Evolutionary conservation across 2,888 invertebrate genomes (phyloP), one percentile per base, ranked within the genome.

Genomic region (Congeria kusceri): DNA sequence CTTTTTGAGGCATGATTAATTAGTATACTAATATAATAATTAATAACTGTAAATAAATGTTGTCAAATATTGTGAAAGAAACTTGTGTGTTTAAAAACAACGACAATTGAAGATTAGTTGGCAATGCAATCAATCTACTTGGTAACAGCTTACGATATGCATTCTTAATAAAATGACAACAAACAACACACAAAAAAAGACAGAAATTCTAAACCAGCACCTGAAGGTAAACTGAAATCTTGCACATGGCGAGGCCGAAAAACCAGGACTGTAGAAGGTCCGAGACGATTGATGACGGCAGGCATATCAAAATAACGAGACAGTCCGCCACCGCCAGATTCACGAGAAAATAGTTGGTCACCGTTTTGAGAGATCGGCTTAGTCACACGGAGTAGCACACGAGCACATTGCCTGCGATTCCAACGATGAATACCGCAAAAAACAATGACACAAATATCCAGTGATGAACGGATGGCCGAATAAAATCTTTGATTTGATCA

Each of bases 241-340:
- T 97, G 95, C 98, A 98, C 95, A 97, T 95, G 0, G 95, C 95
- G 0, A 95, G 95, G 0, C 98, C 98, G 86, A 98, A 95, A 94
- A 98, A 98, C 97, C 98, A 98, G 0, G 98, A 98, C 92, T 97
- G 96, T 0, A 97, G 97, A 57, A 98, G 96, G 92, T 98, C 98
- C 96, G 97, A 98, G 15, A 97, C 94, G 49, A 97, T 96, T 0
- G 97, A 96, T 0, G 97, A 96, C 0, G 98, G 98, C 86, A 98
- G 94, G 92, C 98, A 98, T 86, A 98, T 95, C 67, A 98, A 93
- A 56, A 98, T 96, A 82, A 98, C 98, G 94, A 98, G 95, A 90
- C 98, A 96, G 93, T 98, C 98, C 32, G 95, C 94, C 58, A 96
- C 95, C 0, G 98, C 97, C 87, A 98, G 94, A 92, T 98, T 98